These are phyloP conservation scores for Alaudala cheleensis DNA, from an alignment of 2,113 vertebrate species.

Conservation along the genomic window DNA sequence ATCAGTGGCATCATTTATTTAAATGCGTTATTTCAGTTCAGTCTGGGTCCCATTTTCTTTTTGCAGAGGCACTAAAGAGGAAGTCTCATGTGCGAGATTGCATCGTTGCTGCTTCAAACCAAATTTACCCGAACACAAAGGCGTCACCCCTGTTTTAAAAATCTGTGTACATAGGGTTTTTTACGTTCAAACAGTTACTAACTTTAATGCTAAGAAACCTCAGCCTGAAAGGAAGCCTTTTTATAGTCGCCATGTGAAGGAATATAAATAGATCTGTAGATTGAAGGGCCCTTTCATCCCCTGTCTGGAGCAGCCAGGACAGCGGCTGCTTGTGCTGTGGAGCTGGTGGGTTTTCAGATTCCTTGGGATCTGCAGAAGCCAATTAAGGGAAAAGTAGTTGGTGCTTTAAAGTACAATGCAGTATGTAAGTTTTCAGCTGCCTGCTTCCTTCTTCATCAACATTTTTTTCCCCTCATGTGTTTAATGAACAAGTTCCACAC, in stretches of 20 bases:
- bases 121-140: background rate
- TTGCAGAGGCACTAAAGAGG: fast-evolving
- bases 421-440: background rate
- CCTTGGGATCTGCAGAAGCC: constrained; percentile 11
- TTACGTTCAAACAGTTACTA: background rate
- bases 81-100: background rate
- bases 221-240: constrained; percentile 58
- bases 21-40: background rate
- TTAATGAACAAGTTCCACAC: background rate
- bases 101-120: fast-evolving
- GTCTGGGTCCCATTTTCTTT: background rate
- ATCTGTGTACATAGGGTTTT: background rate
- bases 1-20: background rate
- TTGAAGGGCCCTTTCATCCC: constrained; percentile 64
- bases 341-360: constrained; percentile 24
- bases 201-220: constrained; percentile 54
- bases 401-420: background rate
- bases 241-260: constrained; percentile 41
- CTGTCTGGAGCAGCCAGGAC: background rate
- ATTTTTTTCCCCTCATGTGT: background rate
- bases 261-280: constrained; percentile 66
- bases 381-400: constrained; percentile 40
- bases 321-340: background rate
- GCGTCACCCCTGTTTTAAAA: background rate
- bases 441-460: background rate